phyloP scores from a whole-genome alignment of 2,797 vertebrate species.

The Melanogrammus aeglefinus region DNA sequence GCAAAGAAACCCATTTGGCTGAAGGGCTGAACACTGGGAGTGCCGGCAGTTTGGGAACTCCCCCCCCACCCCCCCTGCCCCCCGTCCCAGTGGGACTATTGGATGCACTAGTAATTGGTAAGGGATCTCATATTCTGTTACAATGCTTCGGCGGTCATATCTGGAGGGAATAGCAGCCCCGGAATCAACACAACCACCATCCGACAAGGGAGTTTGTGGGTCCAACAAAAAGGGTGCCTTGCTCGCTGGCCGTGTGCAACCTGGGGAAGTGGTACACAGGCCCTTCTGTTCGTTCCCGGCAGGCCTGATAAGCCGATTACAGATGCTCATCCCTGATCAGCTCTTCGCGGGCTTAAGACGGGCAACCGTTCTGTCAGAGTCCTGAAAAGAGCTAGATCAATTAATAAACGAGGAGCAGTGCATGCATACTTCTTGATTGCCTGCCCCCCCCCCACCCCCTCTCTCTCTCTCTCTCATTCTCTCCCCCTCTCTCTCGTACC shows the following conservation, averaged over 20 bases:
- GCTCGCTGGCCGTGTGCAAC: conserved; percentile 28
- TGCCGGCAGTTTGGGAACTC: too few relatives aligned
- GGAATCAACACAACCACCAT: too few relatives aligned
- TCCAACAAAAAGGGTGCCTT: conserved; percentile 8
- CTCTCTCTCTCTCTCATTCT: not conserved
- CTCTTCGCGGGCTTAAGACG: conserved; percentile 61
- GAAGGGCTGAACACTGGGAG: too few relatives aligned
- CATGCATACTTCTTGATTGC: not conserved
- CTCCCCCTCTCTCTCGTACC: not conserved
- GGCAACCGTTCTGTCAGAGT: conserved; percentile 48
- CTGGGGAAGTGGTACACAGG: conserved; percentile 47
- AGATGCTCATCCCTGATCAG: conserved; percentile 70
- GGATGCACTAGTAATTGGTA: too few relatives aligned
- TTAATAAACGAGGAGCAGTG: conserved; percentile 62
- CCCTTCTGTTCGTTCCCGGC: conserved; percentile 58
- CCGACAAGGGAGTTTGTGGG: not conserved
- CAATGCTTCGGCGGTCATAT: too few relatives aligned
- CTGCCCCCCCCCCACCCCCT: not conserved
- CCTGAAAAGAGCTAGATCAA: conserved; percentile 65
- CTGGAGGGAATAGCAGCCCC: not conserved
- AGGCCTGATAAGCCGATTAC: conserved; percentile 73
- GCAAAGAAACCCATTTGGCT: too few relatives aligned
- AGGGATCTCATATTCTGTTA: too few relatives aligned
- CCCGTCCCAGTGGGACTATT: too few relatives aligned
- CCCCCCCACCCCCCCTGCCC: too few relatives aligned